These are phyloP conservation scores for Orchesella flavescens DNA, from an alignment of 2,888 invertebrate genomes.

Conservation along the genomic window DNA sequence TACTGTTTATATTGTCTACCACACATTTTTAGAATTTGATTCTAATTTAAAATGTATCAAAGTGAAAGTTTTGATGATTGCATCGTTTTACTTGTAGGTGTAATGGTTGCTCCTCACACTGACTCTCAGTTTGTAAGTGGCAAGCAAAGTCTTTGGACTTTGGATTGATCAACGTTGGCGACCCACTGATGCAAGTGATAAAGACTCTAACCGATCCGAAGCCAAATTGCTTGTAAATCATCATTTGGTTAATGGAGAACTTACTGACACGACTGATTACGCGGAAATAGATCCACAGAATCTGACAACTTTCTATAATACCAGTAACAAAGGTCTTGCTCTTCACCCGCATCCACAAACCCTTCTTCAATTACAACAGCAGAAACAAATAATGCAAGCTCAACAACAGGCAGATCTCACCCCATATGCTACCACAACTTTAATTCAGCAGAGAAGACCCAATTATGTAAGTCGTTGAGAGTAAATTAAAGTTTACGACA, in stretches of 20 bases:
- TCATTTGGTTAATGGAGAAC: conserved; percentile 74
- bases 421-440: conserved; percentile 85
- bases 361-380: conserved; percentile 59
- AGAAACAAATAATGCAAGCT: conserved; percentile 56
- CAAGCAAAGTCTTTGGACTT: conserved; percentile 81
- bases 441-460: conserved; percentile 75
- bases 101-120: conserved; percentile 71
- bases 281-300: conserved; percentile 80
- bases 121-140: conserved; percentile 73
- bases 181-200: conserved; percentile 77
- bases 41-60: no score
- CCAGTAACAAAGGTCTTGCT: conserved; percentile 67
- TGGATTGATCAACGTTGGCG: conserved; percentile 84
- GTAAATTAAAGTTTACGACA: not conserved
- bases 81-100: conserved; percentile 63
- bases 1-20: no score
- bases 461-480: conserved; percentile 70
- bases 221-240: conserved; percentile 78
- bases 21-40: no score
- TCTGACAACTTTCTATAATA: conserved; percentile 82
- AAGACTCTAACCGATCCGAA: conserved; percentile 77
- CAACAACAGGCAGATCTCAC: conserved; percentile 81
- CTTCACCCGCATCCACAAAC: conserved; percentile 65
- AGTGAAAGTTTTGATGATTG: conserved; percentile 13
- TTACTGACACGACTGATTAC: conserved; percentile 78